Evolutionary conservation across 2,113 vertebrate genomes (phyloP), one percentile per base, ranked within the genome.

Genomic region (Apodemus speciosus): DNA sequence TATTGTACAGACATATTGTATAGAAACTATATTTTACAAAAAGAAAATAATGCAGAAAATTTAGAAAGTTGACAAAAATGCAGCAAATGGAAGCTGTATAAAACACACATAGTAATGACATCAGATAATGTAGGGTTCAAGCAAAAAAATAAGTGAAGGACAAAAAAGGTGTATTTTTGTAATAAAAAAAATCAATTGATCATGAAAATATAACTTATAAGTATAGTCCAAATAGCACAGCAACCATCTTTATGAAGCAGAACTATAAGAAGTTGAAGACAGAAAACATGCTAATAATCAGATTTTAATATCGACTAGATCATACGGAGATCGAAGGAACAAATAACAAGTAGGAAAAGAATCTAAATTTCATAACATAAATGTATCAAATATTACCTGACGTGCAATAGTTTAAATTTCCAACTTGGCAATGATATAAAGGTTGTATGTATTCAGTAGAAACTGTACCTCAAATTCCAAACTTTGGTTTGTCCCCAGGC

Each of bases 21-120:
- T 11, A 83, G 38, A 80, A 94, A 16, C 79, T 13, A 85, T 9
- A 88, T 79, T 77, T 87, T 72, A 25, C 9, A 85, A 92, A 92
- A 83, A 51, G 9, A 69, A 77, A 92, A 16, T 40, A 51, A 87
- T 83, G 72, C n/a, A 49, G 32, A 80, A 73, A 90, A 56, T 73
- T 62, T 56, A 90, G 89, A 79, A 88, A 92, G 6, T 49, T 32
- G 13, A 85, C 6, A 92, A 93, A 90, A 5, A 43, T 35, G 71
- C 4, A 32, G 40, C 86, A 90, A 85, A 90, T 38, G 21, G 58
- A 88, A 80, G 77, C 13, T 72, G n/a, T 71, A 87, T 79, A 43
- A 90, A 88, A 93, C 25, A 4, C 25, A 38, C 1, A 81, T 40
- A 93, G 79, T 87, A 49, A 40, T 38, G 38, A 16, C 49, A 94